Base-by-base conservation (phyloP, 2,113 vertebrate species). In the Perccottus glenii region DNA sequence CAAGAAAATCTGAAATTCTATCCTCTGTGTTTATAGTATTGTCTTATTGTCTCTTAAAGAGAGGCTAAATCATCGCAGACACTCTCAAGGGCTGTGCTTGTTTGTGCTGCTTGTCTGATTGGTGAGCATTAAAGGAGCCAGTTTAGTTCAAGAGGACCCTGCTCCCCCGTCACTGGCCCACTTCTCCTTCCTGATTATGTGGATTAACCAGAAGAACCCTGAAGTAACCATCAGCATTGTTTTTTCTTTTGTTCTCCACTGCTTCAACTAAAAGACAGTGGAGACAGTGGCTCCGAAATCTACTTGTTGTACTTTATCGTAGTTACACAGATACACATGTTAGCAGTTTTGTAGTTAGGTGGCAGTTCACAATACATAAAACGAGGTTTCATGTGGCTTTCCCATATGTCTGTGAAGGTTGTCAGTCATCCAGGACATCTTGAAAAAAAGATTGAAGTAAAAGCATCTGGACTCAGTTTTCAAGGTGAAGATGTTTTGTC, bases 141-240 rank as follows among this genome's bases (percentile, higher is more conserved):
- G 81, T 84, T 66, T 56, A 48, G 49, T 66, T 57, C 14, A 60
- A 36, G 69, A 85, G 86, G 52, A 64, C 76, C 67, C 32, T 14
- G 43, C 61, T n/a, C 46, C 70, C 47, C 56, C 36, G 52, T 73
- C 15, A 19, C 12, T 60, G 9, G 60, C n/a, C 40, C 51, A 57
- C 66, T 71, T 73, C 52, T 67, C 73, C 62, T 65, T 12, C 52
- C 61, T 81, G 77, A 81, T 83, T 86, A 55, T 64, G 42, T 67
- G 36, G 11, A 68, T 75, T 81, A 76, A 82, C 67, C 67, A 66
- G 16, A 48, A 75, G 65, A 73, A 73, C 65, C 63, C 68, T 73
- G 38, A 19, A 44, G 59, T 15, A 35, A 9, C 64, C 60, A 4
- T 19, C 16, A 19, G 10, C n/a, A 16, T 58, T 27, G 40, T n/a